Percentiles rank a stretch among this genome's conserved stretches.
These are phyloP conservation scores for Neopelma chrysocephalum DNA, from an alignment of 2,797 vertebrate species.

Conservation along the genomic window DNA sequence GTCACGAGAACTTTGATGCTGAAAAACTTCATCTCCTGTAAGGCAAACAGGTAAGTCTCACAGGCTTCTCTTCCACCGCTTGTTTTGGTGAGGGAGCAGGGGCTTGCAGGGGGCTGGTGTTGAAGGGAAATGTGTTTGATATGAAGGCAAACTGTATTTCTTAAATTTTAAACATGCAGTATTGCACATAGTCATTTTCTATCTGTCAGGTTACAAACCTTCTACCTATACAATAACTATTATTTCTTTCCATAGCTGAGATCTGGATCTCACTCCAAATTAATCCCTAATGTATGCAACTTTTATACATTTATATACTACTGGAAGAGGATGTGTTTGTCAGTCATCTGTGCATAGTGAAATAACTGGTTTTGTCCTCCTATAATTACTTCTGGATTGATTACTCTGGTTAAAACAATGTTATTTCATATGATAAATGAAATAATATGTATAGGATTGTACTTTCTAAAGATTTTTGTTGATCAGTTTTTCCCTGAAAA, in stretches of 20 bases:
- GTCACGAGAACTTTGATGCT: background rate
- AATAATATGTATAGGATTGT: background rate
- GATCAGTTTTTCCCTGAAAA: background rate
- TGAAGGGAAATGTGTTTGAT: background rate
- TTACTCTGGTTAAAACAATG: background rate
- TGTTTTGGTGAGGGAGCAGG: background rate
- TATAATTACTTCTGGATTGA: background rate
- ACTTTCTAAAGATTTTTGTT: background rate
- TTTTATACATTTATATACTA: background rate
- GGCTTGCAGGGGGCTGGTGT: background rate
- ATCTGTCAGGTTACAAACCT: background rate
- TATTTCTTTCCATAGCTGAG: background rate
- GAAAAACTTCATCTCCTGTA: conserved; percentile 25
- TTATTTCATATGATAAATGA: background rate
- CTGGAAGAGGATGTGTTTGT: background rate
- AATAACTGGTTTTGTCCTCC: background rate
- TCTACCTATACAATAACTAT: background rate
- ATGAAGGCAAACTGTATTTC: background rate
- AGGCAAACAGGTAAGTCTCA: conserved; percentile 38
- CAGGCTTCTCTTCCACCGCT: background rate
- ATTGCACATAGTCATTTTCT: background rate
- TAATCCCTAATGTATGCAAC: background rate
- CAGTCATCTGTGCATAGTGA: background rate
- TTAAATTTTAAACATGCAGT: background rate
- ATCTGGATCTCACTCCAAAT: background rate